These are phyloP conservation scores for Phylloscopus trochilus DNA, from an alignment of 2,113 vertebrate genomes.

Conservation along the genomic window DNA sequence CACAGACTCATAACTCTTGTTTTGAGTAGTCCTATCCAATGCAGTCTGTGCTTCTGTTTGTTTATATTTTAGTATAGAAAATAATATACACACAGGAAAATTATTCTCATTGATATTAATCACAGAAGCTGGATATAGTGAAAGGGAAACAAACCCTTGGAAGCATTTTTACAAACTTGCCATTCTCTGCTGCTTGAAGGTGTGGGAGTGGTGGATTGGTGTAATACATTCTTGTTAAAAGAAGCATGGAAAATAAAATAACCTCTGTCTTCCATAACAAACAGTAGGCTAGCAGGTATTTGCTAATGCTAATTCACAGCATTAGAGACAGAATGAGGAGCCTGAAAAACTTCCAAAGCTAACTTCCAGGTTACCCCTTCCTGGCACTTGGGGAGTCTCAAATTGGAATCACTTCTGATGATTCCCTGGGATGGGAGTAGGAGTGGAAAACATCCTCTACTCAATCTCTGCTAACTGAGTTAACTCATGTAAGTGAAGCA, in stretches of 20 bases:
- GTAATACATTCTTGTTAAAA: not conserved
- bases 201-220: not conserved
- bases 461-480: not conserved
- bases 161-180: not conserved
- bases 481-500: not conserved
- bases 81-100: not conserved
- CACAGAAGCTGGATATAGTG: not conserved
- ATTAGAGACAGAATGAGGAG: not conserved
- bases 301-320: not conserved
- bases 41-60: not conserved
- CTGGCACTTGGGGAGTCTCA: not conserved
- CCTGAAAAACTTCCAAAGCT: not conserved
- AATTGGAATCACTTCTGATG: not conserved
- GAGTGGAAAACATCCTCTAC: not conserved
- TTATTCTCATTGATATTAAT: not conserved
- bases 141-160: not conserved
- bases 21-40: not conserved
- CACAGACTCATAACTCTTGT: accelerated
- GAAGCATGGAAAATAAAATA: not conserved
- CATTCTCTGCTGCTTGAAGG: not conserved
- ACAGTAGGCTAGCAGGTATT: not conserved
- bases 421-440: not conserved
- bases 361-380: not conserved
- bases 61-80: not conserved
- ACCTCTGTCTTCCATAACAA: not conserved